These are phyloP conservation scores for Paramisgurnus dabryanus DNA, from an alignment of 2,113 vertebrate genomes.

Conservation along the genomic window DNA sequence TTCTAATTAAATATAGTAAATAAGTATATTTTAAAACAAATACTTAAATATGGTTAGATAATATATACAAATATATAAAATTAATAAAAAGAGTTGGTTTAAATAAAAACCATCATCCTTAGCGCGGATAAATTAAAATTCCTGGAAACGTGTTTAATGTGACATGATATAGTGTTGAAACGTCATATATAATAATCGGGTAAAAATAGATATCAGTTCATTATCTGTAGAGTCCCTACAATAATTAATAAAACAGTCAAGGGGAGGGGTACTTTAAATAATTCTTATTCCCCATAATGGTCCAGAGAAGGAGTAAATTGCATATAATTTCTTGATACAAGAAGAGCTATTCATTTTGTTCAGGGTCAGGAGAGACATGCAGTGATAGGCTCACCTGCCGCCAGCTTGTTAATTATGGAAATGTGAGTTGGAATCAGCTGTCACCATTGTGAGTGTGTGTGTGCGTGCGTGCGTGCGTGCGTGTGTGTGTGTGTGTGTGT, in stretches of 20 bases:
- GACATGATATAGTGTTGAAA: constrained; percentile 72
- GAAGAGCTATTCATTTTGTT: constrained; percentile 39
- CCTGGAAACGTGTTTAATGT: constrained; percentile 69
- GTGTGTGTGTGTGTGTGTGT: constrained; percentile 40
- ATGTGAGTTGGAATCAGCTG: constrained; percentile 36
- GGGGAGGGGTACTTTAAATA: constrained; percentile 62
- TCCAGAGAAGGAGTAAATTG: constrained; percentile 42
- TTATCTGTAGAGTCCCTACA: constrained; percentile 59
- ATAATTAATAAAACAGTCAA: constrained; percentile 69
- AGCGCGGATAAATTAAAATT: constrained; percentile 71
- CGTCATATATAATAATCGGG: constrained; percentile 71
- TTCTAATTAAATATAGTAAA: no score
- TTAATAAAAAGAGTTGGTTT: background rate
- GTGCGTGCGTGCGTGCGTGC: constrained; percentile 7
- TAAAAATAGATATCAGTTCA: constrained; percentile 78
- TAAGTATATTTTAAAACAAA: no score
- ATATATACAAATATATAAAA: background rate
- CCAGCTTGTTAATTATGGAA: constrained; percentile 53
- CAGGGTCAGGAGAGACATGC: constrained; percentile 31
- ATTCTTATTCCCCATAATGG: constrained; percentile 53
- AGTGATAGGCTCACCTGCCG: constrained; percentile 43
- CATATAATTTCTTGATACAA: constrained; percentile 40
- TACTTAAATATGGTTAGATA: background rate
- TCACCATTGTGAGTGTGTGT: constrained; percentile 42
- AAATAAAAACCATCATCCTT: constrained; percentile 50